phyloP scores from a whole-genome alignment of 2,888 invertebrate species.

The Penaeus monodon region DNA sequence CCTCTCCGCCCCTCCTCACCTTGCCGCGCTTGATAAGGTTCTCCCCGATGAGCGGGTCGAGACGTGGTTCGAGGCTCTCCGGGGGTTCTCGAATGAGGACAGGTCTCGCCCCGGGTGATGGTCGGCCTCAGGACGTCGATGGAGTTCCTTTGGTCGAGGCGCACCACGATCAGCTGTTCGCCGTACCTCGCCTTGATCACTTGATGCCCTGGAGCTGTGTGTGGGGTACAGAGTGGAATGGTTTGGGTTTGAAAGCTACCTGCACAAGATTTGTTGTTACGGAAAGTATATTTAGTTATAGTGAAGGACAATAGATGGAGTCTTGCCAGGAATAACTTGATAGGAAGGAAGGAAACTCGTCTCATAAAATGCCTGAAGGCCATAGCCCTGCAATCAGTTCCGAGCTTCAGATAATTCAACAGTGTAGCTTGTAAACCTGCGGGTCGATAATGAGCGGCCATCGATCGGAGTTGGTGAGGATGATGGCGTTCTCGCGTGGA shows the following conservation, averaged over 20 bases:
- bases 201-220: conserved; percentile 90
- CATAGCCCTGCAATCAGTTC: no score
- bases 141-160: conserved; percentile 92
- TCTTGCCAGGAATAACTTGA: no score
- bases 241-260: no score
- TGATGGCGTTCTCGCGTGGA: conserved; percentile 97
- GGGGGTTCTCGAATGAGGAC: conserved; percentile 87
- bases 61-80: conserved; percentile 91
- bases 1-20: conserved; percentile 72
- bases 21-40: conserved; percentile 95
- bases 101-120: conserved; percentile 58
- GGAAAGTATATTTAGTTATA: no score
- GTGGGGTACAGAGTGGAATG: neutral
- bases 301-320: no score
- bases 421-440: conserved; percentile 73
- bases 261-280: no score
- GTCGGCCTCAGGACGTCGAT: conserved; percentile 83
- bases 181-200: conserved; percentile 95
- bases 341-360: no score
- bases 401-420: no score
- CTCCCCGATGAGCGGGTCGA: conserved; percentile 90
- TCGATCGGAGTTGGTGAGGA: conserved; percentile 90
- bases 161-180: conserved; percentile 82
- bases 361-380: no score
- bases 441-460: conserved; percentile 99